These are phyloP conservation scores for Pelobates fuscus DNA, from an alignment of 2,113 vertebrate genomes.

Conservation along the genomic window DNA sequence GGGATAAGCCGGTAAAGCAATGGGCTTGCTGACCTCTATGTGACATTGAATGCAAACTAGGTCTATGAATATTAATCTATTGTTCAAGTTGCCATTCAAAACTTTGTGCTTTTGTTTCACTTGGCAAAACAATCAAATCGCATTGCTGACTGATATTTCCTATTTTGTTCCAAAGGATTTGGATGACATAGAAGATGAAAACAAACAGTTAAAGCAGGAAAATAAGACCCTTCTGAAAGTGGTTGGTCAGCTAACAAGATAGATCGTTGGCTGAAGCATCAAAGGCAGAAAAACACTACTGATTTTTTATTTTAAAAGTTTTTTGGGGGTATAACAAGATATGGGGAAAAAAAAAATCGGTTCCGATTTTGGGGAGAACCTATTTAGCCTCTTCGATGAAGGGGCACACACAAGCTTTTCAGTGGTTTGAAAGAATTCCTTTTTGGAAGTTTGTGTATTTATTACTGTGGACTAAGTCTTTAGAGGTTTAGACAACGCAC, in stretches of 20 bases:
- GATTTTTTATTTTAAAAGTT: slow-evolving; percentile 68
- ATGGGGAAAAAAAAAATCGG: background rate
- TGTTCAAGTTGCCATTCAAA: background rate
- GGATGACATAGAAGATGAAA: slow-evolving; percentile 97
- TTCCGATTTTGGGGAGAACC: background rate
- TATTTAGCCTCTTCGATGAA: slow-evolving; percentile 64
- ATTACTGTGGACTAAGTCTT: slow-evolving; percentile 61
- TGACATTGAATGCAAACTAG: too few species aligned
- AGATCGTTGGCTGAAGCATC: slow-evolving; percentile 59
- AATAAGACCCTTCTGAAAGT: slow-evolving; percentile 99
- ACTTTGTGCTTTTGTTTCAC: too few species aligned
- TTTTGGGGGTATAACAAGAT: slow-evolving; percentile 6
- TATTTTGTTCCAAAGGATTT: slow-evolving; percentile 77
- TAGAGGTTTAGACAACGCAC: slow-evolving; percentile 61
- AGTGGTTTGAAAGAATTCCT: slow-evolving; percentile 62
- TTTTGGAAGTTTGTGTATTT: slow-evolving; percentile 69
- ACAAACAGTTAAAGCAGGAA: slow-evolving; percentile 97
- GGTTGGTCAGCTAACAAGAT: slow-evolving; percentile 97
- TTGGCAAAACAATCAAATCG: background rate
- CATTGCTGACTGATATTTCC: too few species aligned
- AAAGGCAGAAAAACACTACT: slow-evolving; percentile 72
- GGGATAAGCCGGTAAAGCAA: too few species aligned
- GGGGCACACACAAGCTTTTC: slow-evolving; percentile 55
- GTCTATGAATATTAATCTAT: too few species aligned
- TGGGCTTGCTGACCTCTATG: too few species aligned